A percentile compares a stretch with the other conserved stretches of the same genome.
These are phyloP conservation scores for Mastigias papua DNA, from an alignment of 30 jellyfish, hydroid and myxozoan genomes.

Conservation along the genomic window DNA sequence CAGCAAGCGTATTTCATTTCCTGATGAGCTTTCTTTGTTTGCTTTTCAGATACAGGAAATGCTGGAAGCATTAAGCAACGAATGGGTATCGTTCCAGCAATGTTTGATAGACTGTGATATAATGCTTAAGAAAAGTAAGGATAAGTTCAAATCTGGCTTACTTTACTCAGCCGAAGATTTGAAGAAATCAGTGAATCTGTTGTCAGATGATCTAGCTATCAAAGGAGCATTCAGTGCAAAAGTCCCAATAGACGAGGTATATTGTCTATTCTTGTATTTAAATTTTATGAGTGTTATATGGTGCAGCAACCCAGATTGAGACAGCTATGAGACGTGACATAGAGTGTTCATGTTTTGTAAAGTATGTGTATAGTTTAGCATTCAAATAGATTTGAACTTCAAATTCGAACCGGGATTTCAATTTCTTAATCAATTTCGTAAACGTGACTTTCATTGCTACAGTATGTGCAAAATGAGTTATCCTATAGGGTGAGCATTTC, in stretches of 20 bases:
- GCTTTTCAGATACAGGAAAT: conserved; percentile 83
- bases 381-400: no score
- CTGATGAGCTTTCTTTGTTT: background rate
- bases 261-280: background rate
- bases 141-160: conserved; percentile 87
- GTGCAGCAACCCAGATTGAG: no score
- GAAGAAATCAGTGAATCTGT: conserved; percentile 79
- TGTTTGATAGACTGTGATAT: conserved; percentile 92
- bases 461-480: no score
- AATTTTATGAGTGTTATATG: no score
- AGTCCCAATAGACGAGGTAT: conserved; percentile 75
- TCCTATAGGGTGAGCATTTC: no score
- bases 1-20: no score
- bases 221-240: conserved; percentile 93
- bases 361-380: no score
- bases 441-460: no score
- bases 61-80: conserved; percentile 89
- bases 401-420: no score
- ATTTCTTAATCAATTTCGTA: no score
- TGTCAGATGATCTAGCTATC: conserved; percentile 82
- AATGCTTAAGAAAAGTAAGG: conserved; percentile 92
- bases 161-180: conserved; percentile 91
- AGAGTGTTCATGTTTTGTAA: no score
- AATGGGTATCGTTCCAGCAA: conserved; percentile 95
- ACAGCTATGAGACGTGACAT: no score